Evolutionary conservation across 1,140 invertebrate genomes (phyloP).

Genomic region (Drosophila nigrodunni): DNA sequence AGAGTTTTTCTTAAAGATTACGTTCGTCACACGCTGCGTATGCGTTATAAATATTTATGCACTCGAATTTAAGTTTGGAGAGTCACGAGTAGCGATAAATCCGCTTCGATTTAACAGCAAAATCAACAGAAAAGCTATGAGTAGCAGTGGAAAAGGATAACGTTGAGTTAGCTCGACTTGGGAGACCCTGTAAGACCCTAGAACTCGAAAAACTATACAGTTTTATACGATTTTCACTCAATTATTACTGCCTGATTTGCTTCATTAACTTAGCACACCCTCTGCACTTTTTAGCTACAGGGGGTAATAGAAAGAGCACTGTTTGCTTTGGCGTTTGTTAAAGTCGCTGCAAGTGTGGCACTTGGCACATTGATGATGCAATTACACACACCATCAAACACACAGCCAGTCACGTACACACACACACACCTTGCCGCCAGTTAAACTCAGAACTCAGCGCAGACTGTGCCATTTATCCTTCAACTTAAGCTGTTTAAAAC

Average conservation of each 20-base stretch:
- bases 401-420: constrained; percentile 20
- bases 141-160: neutral
- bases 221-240: too few species aligned
- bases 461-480: constrained; percentile 7
- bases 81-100: constrained; percentile 22
- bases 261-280: too few species aligned
- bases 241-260: too few species aligned
- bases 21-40: constrained; percentile 65
- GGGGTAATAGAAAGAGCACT: neutral
- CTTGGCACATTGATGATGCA: constrained; percentile 69
- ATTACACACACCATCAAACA: constrained; percentile 46
- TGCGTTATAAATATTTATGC: constrained; percentile 80
- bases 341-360: constrained; percentile 65
- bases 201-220: too few species aligned
- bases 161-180: too few species aligned
- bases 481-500: constrained; percentile 22
- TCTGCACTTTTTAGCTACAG: too few species aligned
- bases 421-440: neutral
- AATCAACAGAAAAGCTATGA: neutral
- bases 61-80: constrained; percentile 25
- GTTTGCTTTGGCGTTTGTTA: constrained; percentile 30
- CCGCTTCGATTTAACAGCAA: constrained; percentile 6
- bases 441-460: neutral
- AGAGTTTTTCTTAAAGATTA: constrained; percentile 13
- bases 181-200: too few species aligned